These are phyloP conservation scores for Glomeris maerens DNA, from an alignment of 1,140 invertebrate species.

Conservation along the genomic window DNA sequence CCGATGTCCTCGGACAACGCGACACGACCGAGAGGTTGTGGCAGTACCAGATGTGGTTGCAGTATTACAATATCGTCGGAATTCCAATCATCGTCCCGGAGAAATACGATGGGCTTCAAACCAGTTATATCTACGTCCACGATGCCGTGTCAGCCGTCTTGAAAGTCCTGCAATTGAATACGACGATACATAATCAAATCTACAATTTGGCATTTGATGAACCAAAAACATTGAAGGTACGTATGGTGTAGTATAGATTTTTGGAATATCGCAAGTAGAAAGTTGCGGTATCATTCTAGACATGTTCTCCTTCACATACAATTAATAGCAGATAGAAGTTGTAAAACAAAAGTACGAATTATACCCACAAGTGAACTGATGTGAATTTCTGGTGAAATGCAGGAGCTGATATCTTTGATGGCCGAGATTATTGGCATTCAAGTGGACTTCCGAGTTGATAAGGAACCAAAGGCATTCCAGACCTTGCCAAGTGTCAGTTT, in stretches of 20 bases:
- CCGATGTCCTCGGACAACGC: conserved; percentile 36
- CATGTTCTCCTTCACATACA: no score
- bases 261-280: no score
- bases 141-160: conserved; percentile 28
- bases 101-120: conserved; percentile 22
- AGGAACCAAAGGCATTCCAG: conserved; percentile 20
- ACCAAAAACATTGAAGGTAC: no score
- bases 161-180: conserved; percentile 18
- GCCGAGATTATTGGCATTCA: no score
- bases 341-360: no score
- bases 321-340: no score
- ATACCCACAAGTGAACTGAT: no score
- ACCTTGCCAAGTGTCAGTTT: conserved; percentile 34
- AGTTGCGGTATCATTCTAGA: no score
- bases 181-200: conserved; percentile 24
- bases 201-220: conserved; percentile 33
- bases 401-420: no score
- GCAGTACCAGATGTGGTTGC: conserved; percentile 37
- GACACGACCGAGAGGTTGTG: conserved; percentile 37
- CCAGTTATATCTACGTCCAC: conserved; percentile 34
- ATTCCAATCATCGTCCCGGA: conserved; percentile 27
- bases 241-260: no score
- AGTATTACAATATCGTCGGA: conserved; percentile 23
- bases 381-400: no score
- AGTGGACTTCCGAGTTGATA: conserved; percentile 14